Percentiles rank a stretch among this genome's conserved stretches.
These are phyloP conservation scores for Chelonus formosanus DNA, from an alignment of 2,888 invertebrate genomes.

Conservation along the genomic window DNA sequence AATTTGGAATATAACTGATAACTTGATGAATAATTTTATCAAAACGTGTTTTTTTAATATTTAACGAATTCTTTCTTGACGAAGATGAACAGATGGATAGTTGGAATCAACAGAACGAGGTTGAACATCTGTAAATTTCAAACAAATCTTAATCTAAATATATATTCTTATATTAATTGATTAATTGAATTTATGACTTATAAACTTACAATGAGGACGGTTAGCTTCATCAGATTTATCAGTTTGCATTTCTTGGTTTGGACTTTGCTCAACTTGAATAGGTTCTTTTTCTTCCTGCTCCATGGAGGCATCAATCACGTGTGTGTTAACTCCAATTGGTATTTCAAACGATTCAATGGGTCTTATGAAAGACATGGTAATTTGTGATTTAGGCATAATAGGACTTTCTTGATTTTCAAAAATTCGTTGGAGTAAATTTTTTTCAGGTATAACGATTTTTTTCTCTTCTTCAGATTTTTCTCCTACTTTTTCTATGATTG, in stretches of 20 bases:
- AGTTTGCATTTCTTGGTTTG: slow-evolving; percentile 59
- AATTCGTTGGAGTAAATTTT: slow-evolving; percentile 57
- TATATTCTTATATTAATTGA: background rate
- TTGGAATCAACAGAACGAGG: slow-evolving; percentile 75
- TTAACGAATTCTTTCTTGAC: slow-evolving; percentile 73
- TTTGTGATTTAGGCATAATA: slow-evolving; percentile 54
- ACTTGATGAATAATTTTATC: slow-evolving; percentile 33
- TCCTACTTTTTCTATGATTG: slow-evolving; percentile 48
- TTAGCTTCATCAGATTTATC: slow-evolving; percentile 69
- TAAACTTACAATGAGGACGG: slow-evolving; percentile 80
- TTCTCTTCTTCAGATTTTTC: slow-evolving; percentile 53
- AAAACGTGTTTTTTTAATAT: slow-evolving; percentile 1
- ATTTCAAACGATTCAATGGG: slow-evolving; percentile 55
- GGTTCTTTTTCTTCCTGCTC: slow-evolving; percentile 52
- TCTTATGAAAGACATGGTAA: slow-evolving; percentile 49
- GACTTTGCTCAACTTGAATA: slow-evolving; percentile 37
- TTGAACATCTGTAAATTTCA: slow-evolving; percentile 75
- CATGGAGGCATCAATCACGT: slow-evolving; percentile 52
- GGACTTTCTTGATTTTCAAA: slow-evolving; percentile 50
- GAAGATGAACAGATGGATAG: slow-evolving; percentile 66
- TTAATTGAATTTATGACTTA: background rate
- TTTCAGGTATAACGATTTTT: slow-evolving; percentile 55
- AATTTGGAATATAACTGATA: slow-evolving; percentile 4
- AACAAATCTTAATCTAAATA: slow-evolving; percentile 26
- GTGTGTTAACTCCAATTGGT: slow-evolving; percentile 56